phyloP scores from a whole-genome alignment of 2,113 vertebrate genomes.

The Willisornis vidua region DNA sequence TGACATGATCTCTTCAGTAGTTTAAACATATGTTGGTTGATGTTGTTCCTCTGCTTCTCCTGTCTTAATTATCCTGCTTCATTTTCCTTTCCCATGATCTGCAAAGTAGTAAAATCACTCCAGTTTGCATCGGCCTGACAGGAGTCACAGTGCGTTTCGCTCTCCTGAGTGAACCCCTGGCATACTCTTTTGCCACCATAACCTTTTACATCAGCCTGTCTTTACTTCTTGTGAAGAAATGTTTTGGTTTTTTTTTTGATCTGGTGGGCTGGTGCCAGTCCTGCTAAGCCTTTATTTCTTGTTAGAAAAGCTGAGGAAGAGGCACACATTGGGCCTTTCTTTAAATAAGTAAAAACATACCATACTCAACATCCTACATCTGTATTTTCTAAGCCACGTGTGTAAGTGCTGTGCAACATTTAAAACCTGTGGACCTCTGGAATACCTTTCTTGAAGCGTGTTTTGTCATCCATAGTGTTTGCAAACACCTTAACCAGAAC shows the following conservation, averaged over 20 bases:
- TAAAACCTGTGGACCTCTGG: neutral
- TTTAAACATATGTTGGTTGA: neutral
- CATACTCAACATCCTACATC: rapidly evolving
- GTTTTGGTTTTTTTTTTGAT: neutral
- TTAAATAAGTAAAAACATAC: neutral
- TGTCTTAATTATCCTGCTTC: neutral
- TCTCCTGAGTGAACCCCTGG: neutral
- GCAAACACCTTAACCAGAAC: neutral
- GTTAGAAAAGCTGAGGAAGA: neutral
- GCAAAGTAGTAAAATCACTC: neutral
- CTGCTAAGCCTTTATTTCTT: neutral
- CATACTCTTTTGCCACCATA: neutral
- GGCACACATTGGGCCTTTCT: neutral
- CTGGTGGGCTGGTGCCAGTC: neutral
- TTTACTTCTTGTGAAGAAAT: neutral
- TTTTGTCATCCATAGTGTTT: neutral
- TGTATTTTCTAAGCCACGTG: neutral
- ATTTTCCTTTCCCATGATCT: neutral
- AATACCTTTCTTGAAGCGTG: neutral
- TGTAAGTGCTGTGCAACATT: neutral
- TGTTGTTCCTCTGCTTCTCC: neutral
- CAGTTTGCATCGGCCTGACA: neutral
- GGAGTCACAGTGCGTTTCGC: neutral
- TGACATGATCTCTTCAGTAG: neutral
- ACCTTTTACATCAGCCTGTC: neutral